Evolutionary conservation across 2,797 vertebrate genomes (phyloP).

Genomic region (Falco biarmicus): DNA sequence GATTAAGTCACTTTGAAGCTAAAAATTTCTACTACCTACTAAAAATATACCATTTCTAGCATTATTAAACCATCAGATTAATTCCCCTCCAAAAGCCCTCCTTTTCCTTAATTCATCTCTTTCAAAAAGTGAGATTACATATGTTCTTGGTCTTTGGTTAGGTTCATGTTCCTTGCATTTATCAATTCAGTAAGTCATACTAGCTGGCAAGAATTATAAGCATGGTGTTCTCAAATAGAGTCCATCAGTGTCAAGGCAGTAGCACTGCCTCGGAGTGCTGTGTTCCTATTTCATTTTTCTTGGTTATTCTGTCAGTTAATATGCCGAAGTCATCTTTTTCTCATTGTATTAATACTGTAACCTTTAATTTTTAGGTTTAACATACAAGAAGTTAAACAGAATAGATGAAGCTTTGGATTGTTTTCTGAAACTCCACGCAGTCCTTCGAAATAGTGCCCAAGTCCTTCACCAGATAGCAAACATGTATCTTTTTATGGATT

Average conservation of each 20-base stretch:
- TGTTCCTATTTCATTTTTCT: background rate
- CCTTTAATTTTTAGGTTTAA: constrained; percentile 82
- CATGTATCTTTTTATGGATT: constrained; percentile 86
- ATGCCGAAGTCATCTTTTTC: background rate
- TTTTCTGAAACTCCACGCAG: constrained; percentile 95
- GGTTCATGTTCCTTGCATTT: background rate
- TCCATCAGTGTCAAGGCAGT: background rate
- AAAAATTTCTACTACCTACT: background rate
- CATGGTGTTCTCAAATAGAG: background rate
- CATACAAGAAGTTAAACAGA: constrained; percentile 88
- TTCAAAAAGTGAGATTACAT: background rate
- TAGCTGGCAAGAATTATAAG: background rate
- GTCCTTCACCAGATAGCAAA: constrained; percentile 93
- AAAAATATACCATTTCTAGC: background rate
- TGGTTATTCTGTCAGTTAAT: background rate
- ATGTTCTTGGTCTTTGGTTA: background rate
- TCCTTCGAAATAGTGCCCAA: constrained; percentile 90
- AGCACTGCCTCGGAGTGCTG: background rate
- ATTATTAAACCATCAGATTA: background rate
- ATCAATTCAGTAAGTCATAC: background rate
- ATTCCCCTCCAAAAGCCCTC: background rate
- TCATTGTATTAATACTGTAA: background rate
- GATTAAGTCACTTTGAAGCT: background rate
- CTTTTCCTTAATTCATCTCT: background rate
- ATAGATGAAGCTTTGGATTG: constrained; percentile 93